Percentiles rank a stretch among this genome's conserved stretches.
Conservation (phyloP, 2,888 invertebrate species). For the Euphydryas editha region DNA sequence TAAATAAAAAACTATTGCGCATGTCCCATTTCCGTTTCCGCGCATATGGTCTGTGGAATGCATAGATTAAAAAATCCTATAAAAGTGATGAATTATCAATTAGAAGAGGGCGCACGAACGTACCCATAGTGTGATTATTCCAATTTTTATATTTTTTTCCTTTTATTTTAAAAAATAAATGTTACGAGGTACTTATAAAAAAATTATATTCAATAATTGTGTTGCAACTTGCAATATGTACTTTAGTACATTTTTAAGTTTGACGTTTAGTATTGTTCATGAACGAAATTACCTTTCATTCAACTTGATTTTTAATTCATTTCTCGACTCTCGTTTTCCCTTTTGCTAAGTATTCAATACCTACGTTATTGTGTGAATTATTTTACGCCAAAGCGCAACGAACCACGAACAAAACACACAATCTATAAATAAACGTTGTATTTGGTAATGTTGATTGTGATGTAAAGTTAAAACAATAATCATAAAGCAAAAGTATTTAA, state of each 20-base stretch:
- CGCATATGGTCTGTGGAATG: too few relatives aligned
- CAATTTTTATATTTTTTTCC: too few relatives aligned
- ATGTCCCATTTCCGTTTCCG: too few relatives aligned
- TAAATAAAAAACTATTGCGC: too few relatives aligned
- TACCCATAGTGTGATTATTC: too few relatives aligned
- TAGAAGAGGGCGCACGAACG: too few relatives aligned
- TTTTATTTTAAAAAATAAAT: too few relatives aligned
- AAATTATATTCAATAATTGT: not conserved
- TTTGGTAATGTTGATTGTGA: not conserved
- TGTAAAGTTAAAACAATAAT: slow-evolving; percentile 9
- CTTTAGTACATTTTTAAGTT: slow-evolving; percentile 13
- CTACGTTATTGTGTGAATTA: slow-evolving; percentile 17
- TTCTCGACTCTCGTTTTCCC: slow-evolving; percentile 39
- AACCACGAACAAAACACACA: not conserved
- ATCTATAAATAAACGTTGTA: not conserved
- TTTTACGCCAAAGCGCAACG: slow-evolving; percentile 1
- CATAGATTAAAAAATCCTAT: too few relatives aligned
- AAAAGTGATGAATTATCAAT: too few relatives aligned
- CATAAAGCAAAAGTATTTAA: slow-evolving; percentile 23
- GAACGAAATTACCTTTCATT: slow-evolving; percentile 49
- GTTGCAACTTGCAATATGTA: too few relatives aligned
- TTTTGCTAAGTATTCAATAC: slow-evolving; percentile 28
- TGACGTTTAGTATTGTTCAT: slow-evolving; percentile 38
- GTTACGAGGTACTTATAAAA: too few relatives aligned
- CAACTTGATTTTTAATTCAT: slow-evolving; percentile 39